A percentile compares a stretch with the other conserved stretches of the same genome.
These are phyloP conservation scores for Aphidius colemani DNA, from an alignment of 2,888 invertebrate genomes.

Conservation along the genomic window DNA sequence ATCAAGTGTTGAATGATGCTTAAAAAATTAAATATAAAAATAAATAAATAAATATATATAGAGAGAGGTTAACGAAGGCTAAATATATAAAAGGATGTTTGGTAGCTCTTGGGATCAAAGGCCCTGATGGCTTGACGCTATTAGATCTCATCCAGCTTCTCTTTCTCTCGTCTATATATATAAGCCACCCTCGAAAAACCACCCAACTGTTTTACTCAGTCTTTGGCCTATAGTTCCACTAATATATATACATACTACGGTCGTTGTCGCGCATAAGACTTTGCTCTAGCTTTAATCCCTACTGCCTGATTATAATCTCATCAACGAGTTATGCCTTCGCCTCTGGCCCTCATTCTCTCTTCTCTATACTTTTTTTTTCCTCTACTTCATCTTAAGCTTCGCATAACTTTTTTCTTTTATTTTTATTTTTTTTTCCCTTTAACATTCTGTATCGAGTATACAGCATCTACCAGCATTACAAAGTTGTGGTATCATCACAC, in stretches of 20 bases:
- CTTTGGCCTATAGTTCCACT: constrained; percentile 17
- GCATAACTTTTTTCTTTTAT: constrained; percentile 24
- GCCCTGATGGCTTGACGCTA: constrained; percentile 47
- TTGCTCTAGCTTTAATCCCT: constrained; percentile 51
- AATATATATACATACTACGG: constrained; percentile 21
- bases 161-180: constrained; percentile 6
- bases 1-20: constrained; percentile 8
- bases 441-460: constrained; percentile 7
- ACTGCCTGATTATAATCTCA: constrained; percentile 59
- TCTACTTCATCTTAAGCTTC: constrained; percentile 21
- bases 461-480: constrained; percentile 18
- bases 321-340: constrained; percentile 54
- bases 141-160: constrained; percentile 38
- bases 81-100: constrained; percentile 49
- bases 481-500: constrained; percentile 11
- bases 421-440: constrained; percentile 28
- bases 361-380: constrained; percentile 22
- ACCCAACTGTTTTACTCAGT: not conserved
- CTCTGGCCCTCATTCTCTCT: constrained; percentile 32
- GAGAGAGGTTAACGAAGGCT: constrained; percentile 36
- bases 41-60: not conserved
- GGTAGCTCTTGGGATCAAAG: constrained; percentile 46
- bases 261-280: constrained; percentile 21
- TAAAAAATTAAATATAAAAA: constrained; percentile 8
- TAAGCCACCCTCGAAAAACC: constrained; percentile 15